These are phyloP conservation scores for Eurypyga helias DNA, from an alignment of 2,113 vertebrate species.

Conservation along the genomic window DNA sequence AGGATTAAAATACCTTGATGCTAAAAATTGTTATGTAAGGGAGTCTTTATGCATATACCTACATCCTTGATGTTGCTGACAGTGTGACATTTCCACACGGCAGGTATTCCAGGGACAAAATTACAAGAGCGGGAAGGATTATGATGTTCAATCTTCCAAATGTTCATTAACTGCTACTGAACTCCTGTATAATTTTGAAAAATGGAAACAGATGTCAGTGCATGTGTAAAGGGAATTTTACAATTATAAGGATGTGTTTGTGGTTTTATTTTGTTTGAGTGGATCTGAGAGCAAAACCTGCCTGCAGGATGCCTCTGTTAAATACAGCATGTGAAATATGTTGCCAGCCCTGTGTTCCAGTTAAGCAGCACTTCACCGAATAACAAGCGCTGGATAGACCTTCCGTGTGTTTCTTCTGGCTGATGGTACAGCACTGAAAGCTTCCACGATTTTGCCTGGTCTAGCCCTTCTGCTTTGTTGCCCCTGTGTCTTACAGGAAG, in stretches of 20 bases:
- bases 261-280: not conserved
- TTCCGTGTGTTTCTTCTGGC: not conserved
- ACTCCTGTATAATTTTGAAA: not conserved
- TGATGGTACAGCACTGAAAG: not conserved
- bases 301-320: not conserved
- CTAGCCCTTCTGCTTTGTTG: not conserved
- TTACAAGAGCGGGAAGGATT: not conserved
- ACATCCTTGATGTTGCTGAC: not conserved
- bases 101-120: not conserved
- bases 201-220: not conserved
- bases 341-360: not conserved
- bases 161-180: not conserved
- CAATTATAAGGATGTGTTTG: not conserved
- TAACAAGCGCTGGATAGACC: not conserved
- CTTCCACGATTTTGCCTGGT: not conserved
- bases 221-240: not conserved
- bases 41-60: not conserved
- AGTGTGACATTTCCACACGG: not conserved
- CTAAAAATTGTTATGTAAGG: not conserved
- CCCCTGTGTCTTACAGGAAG: not conserved
- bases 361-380: not conserved
- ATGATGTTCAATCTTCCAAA: not conserved
- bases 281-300: not conserved
- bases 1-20: not conserved
- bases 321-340: not conserved